Conservation (phyloP, 2,113 vertebrate genomes). For the Hoplias malabaricus region DNA sequence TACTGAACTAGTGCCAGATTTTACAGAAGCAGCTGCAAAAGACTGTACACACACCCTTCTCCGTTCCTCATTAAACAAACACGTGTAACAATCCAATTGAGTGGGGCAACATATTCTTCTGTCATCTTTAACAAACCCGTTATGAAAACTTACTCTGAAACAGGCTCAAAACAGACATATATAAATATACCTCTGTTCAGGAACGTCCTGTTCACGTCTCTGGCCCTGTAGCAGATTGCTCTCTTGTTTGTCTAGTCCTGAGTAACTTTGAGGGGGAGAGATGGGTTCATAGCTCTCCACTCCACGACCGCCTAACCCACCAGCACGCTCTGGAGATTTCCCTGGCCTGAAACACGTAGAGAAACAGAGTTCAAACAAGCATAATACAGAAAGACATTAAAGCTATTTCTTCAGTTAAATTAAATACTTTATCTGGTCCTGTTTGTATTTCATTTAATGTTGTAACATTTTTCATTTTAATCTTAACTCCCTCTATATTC, state of each 20-base stretch:
- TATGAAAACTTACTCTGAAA: too few relatives aligned
- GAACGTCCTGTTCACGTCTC: slow-evolving; percentile 80
- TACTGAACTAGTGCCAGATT: slow-evolving; percentile 10
- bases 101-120: too few relatives aligned
- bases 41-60: not conserved
- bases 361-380: slow-evolving; percentile 11
- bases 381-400: slow-evolving; percentile 3
- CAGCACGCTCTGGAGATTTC: slow-evolving; percentile 88
- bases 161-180: not conserved
- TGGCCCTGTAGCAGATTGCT: slow-evolving; percentile 78
- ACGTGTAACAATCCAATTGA: too few relatives aligned
- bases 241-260: slow-evolving; percentile 87
- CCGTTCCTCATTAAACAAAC: not conserved
- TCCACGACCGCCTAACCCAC: slow-evolving; percentile 66
- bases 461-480: too few relatives aligned
- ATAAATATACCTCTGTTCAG: slow-evolving; percentile 86
- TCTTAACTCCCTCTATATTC: too few relatives aligned
- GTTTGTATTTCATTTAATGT: too few relatives aligned
- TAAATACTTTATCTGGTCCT: too few relatives aligned
- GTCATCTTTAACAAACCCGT: too few relatives aligned
- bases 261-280: slow-evolving; percentile 90
- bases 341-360: slow-evolving; percentile 78
- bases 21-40: not conserved
- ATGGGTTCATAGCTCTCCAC: slow-evolving; percentile 94
- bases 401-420: not conserved